Evolutionary conservation across 2,888 invertebrate genomes (phyloP).

Genomic region (Anagyrus pseudococci): DNA sequence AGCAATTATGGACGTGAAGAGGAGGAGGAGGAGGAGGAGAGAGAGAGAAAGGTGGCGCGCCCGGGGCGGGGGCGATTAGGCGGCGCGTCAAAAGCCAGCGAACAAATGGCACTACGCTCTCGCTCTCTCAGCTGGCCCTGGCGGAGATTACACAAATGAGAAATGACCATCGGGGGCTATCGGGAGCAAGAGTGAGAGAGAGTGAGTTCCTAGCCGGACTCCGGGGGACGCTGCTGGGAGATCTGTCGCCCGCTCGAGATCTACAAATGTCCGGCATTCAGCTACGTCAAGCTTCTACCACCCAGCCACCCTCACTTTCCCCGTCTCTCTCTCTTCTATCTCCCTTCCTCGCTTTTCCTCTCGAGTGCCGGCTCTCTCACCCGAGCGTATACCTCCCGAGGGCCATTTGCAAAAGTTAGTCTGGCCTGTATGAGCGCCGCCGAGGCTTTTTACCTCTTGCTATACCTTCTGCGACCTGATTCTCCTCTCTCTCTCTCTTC

Average conservation of each 20-base stretch:
- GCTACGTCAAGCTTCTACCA: slow-evolving; percentile 34
- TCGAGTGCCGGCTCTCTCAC: slow-evolving; percentile 5
- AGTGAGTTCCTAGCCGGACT: slow-evolving; percentile 25
- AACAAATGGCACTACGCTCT: slow-evolving; percentile 50
- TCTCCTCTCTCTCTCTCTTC: too few species aligned
- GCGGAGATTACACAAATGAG: slow-evolving; percentile 60
- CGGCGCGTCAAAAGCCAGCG: slow-evolving; percentile 54
- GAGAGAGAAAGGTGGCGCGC: slow-evolving; percentile 4
- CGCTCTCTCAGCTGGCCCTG: slow-evolving; percentile 22
- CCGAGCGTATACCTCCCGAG: background rate
- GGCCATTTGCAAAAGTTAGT: slow-evolving; percentile 33
- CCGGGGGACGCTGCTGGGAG: background rate
- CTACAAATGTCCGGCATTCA: slow-evolving; percentile 39
- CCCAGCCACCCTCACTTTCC: too few species aligned
- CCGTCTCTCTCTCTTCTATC: too few species aligned
- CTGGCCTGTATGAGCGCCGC: background rate
- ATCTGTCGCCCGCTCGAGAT: slow-evolving; percentile 23
- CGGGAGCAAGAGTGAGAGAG: too few species aligned
- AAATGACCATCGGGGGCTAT: slow-evolving; percentile 59
- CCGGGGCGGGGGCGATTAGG: slow-evolving; percentile 37
- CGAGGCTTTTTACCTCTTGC: slow-evolving; percentile 11
- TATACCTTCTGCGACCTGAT: too few species aligned
- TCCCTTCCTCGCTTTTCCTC: too few species aligned
- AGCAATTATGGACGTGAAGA: slow-evolving; percentile 57
- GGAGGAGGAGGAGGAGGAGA: slow-evolving; percentile 30